These are phyloP conservation scores for Burhinus oedicnemus DNA, from an alignment of 2,113 vertebrate species.

Conservation along the genomic window DNA sequence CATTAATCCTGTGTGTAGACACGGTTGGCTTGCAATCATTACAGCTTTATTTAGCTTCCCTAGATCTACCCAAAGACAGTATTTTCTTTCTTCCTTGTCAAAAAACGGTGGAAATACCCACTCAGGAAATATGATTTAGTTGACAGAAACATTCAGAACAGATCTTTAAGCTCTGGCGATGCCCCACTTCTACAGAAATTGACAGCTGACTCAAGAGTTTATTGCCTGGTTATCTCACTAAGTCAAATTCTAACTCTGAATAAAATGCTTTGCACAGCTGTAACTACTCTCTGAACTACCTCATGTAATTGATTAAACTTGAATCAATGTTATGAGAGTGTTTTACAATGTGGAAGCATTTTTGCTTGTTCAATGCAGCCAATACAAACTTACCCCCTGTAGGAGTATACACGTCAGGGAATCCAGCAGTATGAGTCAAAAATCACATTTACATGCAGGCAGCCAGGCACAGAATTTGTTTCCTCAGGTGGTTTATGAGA, in stretches of 20 bases:
- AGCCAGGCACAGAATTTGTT: background rate
- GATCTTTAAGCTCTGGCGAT: background rate
- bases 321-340: background rate
- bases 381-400: background rate
- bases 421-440: background rate
- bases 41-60: background rate
- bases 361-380: background rate
- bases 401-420: background rate
- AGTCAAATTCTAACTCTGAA: background rate
- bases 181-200: background rate
- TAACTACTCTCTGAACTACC: background rate
- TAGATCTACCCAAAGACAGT: background rate
- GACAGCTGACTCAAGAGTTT: conserved; percentile 6
- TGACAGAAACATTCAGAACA: background rate
- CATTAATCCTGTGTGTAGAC: background rate
- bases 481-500: background rate
- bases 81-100: background rate
- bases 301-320: background rate
- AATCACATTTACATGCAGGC: background rate
- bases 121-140: background rate
- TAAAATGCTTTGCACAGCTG: background rate
- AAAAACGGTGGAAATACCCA: background rate
- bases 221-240: conserved; percentile 19
- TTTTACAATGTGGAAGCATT: background rate
- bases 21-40: background rate